Percentiles rank a stretch among this genome's conserved stretches.
phyloP scores from a whole-genome alignment of 2,113 vertebrate species.

The Gymnorhina tibicen region DNA sequence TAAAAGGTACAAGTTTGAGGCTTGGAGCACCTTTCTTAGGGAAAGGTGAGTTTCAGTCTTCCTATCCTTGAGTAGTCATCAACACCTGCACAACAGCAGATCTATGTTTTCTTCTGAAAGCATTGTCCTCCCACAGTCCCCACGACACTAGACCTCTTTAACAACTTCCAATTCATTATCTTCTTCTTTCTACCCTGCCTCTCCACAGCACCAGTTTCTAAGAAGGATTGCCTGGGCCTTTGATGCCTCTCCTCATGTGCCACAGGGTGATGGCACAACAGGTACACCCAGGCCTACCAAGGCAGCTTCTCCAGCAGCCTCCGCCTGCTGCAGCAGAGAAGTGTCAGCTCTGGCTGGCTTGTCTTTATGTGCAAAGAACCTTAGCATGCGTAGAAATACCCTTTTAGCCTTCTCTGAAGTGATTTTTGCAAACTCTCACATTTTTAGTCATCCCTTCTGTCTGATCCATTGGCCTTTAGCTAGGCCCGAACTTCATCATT shows the following conservation, averaged over 20 bases:
- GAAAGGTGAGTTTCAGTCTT: not conserved
- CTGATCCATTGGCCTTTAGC: not conserved
- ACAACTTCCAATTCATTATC: not conserved
- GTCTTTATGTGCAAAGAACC: not conserved
- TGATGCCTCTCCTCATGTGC: rapidly evolving
- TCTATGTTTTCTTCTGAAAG: not conserved
- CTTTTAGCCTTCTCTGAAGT: not conserved
- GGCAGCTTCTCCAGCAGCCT: not conserved
- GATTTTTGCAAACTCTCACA: not conserved
- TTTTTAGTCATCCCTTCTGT: not conserved
- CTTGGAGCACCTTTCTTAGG: not conserved
- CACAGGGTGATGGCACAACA: not conserved
- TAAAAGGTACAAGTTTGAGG: not conserved
- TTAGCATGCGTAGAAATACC: not conserved
- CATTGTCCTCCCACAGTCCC: not conserved
- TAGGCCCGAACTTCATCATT: not conserved
- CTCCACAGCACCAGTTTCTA: not conserved
- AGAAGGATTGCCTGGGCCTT: not conserved
- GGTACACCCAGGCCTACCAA: not conserved
- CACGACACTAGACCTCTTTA: not conserved
- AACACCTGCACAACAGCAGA: not conserved
- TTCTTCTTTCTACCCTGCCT: not conserved
- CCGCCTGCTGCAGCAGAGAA: not conserved
- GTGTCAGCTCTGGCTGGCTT: not conserved
- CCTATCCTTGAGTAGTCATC: not conserved